Conservation (phyloP, 2,113 vertebrate genomes). For the Danio rerio region DNA sequence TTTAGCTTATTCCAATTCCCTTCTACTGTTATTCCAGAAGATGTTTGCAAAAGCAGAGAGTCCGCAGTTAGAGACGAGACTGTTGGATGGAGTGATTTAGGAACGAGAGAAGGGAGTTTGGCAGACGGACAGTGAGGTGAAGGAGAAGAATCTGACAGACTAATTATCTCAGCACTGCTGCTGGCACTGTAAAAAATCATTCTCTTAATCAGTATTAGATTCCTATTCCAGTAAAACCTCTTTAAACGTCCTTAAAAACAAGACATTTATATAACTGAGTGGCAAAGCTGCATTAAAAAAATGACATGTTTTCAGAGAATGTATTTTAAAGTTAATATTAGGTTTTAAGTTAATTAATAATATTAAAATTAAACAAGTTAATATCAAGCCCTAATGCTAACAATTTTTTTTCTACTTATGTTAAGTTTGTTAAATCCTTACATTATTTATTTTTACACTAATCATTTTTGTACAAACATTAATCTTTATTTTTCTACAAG, state of each 20-base stretch:
- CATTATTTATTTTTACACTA: not conserved
- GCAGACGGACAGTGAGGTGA: not conserved
- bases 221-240: not conserved
- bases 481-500: too few species aligned
- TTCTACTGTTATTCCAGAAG: not conserved
- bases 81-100: conserved; percentile 4
- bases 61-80: not conserved
- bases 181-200: conserved; percentile 13
- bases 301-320: not conserved
- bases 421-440: too few species aligned
- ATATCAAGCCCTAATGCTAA: too few species aligned
- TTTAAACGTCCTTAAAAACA: not conserved
- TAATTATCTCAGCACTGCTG: conserved; percentile 39
- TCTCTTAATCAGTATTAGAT: not conserved
- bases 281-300: not conserved
- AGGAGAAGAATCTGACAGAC: conserved; percentile 1
- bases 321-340: too few species aligned
- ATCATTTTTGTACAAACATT: not conserved
- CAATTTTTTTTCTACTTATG: too few species aligned
- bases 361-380: too few species aligned
- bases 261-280: not conserved
- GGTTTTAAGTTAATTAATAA: too few species aligned
- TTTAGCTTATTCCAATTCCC: not conserved
- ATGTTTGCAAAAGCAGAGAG: conserved; percentile 12
- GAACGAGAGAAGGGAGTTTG: not conserved